Base-by-base conservation (phyloP, 2,888 invertebrate genomes). In the Serrognathus titanus region DNA sequence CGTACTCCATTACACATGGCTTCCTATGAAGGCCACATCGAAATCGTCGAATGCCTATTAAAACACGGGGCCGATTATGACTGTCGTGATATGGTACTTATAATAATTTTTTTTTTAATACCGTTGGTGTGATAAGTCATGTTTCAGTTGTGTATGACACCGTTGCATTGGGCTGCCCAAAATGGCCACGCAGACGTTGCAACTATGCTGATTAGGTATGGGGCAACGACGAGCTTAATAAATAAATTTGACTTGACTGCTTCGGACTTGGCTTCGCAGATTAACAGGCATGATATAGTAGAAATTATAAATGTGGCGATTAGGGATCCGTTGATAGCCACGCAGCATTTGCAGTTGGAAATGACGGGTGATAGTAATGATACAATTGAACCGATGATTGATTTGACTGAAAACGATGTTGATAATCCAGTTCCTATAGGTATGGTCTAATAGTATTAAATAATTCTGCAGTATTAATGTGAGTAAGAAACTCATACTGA, bases 161-260 rank as follows among this genome's bases (percentile, higher is more conserved):
- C 96, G 39, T 81, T 97, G 55, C 96, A 97, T 80, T 96, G 96
- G 96, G 94, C 96, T 5, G 90, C 90, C 41, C 91, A 92, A 78
- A 87, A 89, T 68, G 87, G 88, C 1, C 90, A 93, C 78, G 75
- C 81, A 20, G 81, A 82, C 57, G 83, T 89, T 47, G 90, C 89
- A 43, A 81, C 85, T 51, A 74, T 85, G 60, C 80, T 97, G 62
- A 75, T 96, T 48, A 82, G 84, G 55, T 80, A 85, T 69, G 91
- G 92, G 51, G 93, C 94, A 0, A 85, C 90, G 74, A 82, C 86
- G 7, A 79, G 79, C 47, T 75, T 83, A 60, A 73, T 80, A 48
- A 91, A 90, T 68, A 92, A 91, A 78, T 90, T 90, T 72, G 84
- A 85, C 40, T 85, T 88, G 70, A 86, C 87, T 0, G 85, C 90